These are phyloP conservation scores for Bombus pascuorum DNA, from an alignment of 1,140 invertebrate genomes.

Conservation along the genomic window DNA sequence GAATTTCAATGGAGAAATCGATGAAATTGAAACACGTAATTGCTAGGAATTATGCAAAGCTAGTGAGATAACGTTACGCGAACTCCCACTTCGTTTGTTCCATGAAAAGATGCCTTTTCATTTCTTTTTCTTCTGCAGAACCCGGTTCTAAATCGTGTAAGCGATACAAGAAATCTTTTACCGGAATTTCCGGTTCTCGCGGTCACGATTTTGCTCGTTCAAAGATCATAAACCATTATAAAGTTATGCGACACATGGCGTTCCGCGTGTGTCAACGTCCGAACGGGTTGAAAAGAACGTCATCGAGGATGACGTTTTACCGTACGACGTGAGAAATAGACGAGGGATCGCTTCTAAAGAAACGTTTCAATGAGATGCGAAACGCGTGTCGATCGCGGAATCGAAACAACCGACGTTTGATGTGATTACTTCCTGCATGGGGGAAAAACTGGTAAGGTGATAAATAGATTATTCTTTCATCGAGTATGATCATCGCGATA, in stretches of 20 bases:
- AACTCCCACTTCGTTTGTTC: background rate
- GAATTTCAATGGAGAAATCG: no score
- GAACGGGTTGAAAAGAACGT: background rate
- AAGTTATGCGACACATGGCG: background rate
- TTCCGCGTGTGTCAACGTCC: background rate
- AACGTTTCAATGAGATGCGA: background rate
- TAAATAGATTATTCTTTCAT: background rate
- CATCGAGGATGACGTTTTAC: background rate
- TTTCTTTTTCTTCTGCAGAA: background rate
- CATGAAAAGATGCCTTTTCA: background rate
- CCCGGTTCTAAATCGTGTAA: background rate
- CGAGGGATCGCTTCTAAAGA: background rate
- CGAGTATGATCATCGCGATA: background rate
- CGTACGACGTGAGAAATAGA: background rate
- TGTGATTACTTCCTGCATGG: background rate
- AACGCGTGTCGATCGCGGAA: background rate
- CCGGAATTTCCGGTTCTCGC: conserved; percentile 30
- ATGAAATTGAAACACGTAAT: background rate
- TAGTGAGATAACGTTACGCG: background rate
- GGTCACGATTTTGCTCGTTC: background rate
- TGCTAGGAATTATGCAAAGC: no score
- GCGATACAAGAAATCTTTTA: conserved; percentile 5
- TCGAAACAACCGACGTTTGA: background rate
- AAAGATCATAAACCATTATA: no score
- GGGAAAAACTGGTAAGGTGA: background rate